Base-by-base conservation (phyloP, 2,113 vertebrate genomes). In the Proteles cristata region DNA sequence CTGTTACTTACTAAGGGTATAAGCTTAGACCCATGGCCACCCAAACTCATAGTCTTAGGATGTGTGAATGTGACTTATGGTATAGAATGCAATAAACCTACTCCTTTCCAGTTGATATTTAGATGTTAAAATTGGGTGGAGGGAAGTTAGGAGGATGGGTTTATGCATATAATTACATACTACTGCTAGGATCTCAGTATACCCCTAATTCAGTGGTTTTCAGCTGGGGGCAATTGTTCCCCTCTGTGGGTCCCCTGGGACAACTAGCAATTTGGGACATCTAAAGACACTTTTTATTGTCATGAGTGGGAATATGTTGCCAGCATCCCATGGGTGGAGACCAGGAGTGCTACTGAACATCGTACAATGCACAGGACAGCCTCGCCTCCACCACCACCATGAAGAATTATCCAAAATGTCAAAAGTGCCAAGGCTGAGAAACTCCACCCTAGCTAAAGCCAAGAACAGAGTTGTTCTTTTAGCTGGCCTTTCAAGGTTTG, bases 381-480 rank as follows among this genome's bases (percentile, higher is more conserved):
- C 12, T 11, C 25, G 1, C 25, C 35, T 7, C 65, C 28, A 33
- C 31, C 65, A 33, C 73, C 39, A 87, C 25, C 63, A 80, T 2
- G 61, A 86, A 80, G 28, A 77, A 33, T 92, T 76, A 81, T n/a
- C 76, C 55, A 73, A 77, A 79, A 53, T 69, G 8, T 26, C 21
- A 69, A 2, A 26, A 58, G 5, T n/a, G 26, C 16, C 50, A 71
- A 95, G 19, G 33, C 31, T 93, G 31, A 83, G 19, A 97, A 91
- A 73, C 28, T 55, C 53, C 76, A 25, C 15, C n/a, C 55, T 39
- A 65, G 31, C 25, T 28, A 90, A 87, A 86, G 10, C 58, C 61
- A 96, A 77, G 61, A 77, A 71, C 4, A 74, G 74, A 96, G 90
- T 81, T 76, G 19, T 88, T n/a, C 79, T 86, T 77, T 84, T 14